Conservation (phyloP, 2,113 vertebrate species). For the Theropithecus gelada region DNA sequence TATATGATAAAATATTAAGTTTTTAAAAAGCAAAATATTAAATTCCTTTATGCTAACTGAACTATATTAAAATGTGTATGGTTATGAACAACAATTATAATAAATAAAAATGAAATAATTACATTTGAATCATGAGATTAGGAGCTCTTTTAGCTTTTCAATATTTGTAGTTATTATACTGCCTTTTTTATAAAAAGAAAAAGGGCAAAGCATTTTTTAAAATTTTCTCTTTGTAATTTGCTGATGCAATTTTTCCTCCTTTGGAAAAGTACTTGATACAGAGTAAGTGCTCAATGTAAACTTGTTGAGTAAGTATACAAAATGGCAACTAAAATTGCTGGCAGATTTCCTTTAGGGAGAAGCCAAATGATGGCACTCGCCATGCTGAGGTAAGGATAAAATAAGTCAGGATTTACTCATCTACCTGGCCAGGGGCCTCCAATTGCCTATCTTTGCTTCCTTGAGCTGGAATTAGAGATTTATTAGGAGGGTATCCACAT, state of each 20-base stretch:
- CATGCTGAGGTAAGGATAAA: not conserved
- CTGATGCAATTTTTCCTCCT: not conserved
- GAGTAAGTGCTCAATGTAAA: not conserved
- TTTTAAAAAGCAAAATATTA: slow-evolving; percentile 12
- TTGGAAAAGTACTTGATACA: not conserved
- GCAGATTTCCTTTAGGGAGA: slow-evolving; percentile 19
- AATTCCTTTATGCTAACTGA: not conserved
- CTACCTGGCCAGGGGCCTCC: not conserved
- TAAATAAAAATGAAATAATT: slow-evolving; percentile 28
- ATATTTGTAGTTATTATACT: slow-evolving; percentile 1
- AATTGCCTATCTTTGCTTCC: not conserved
- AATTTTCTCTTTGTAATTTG: slow-evolving; percentile 9
- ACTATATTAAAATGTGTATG: slow-evolving; percentile 3
- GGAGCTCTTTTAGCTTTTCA: not conserved
- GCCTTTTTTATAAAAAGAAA: slow-evolving; percentile 21
- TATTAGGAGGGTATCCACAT: not conserved
- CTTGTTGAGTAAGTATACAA: not conserved
- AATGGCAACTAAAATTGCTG: not conserved
- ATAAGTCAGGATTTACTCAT: slow-evolving; percentile 24
- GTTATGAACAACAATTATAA: slow-evolving; percentile 15
- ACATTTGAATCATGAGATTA: not conserved
- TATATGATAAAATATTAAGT: slow-evolving; percentile 16
- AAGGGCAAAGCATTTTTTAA: not conserved
- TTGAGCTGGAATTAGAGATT: not conserved
- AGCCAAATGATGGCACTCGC: not conserved